A percentile compares a stretch with the other conserved stretches of the same genome.
Conservation (phyloP, 2,797 vertebrate species). For the Gila robusta region DNA sequence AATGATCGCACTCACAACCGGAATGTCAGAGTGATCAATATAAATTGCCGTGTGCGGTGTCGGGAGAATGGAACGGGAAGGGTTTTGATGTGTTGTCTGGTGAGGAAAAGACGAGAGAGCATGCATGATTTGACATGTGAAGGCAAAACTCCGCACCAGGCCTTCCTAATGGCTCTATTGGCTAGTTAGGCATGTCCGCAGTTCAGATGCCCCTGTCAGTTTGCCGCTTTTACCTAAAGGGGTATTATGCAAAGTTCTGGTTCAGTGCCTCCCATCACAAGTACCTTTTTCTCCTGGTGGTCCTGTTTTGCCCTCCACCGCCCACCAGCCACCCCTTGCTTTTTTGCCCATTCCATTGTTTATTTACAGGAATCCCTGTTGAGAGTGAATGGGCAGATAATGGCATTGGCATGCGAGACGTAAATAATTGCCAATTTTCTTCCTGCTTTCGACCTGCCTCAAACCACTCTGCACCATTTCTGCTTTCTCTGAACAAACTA, state of each 20-base stretch:
- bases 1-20: conserved; percentile 61
- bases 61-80: conserved; percentile 50
- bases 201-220: conserved; percentile 71
- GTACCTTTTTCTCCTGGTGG: conserved; percentile 60
- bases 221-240: conserved; percentile 68
- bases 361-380: conserved; percentile 71
- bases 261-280: conserved; percentile 71
- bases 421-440: conserved; percentile 75
- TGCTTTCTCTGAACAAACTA: conserved; percentile 61
- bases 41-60: conserved; percentile 58
- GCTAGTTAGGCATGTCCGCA: conserved; percentile 59
- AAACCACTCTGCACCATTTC: conserved; percentile 57
- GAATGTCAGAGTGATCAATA: conserved; percentile 72
- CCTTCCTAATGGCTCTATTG: conserved; percentile 73
- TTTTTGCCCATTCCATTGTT: conserved; percentile 63
- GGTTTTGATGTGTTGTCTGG: conserved; percentile 63
- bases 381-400: conserved; percentile 67
- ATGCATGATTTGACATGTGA: conserved; percentile 72
- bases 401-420: conserved; percentile 70
- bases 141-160: conserved; percentile 53
- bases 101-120: conserved; percentile 67
- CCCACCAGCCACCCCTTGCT: conserved; percentile 41
- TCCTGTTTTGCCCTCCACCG: conserved; percentile 56
- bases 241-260: conserved; percentile 74
- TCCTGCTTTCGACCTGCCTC: conserved; percentile 51